phyloP scores from a whole-genome alignment of 2,888 invertebrate genomes.

The Hirudinaria manillensis region DNA sequence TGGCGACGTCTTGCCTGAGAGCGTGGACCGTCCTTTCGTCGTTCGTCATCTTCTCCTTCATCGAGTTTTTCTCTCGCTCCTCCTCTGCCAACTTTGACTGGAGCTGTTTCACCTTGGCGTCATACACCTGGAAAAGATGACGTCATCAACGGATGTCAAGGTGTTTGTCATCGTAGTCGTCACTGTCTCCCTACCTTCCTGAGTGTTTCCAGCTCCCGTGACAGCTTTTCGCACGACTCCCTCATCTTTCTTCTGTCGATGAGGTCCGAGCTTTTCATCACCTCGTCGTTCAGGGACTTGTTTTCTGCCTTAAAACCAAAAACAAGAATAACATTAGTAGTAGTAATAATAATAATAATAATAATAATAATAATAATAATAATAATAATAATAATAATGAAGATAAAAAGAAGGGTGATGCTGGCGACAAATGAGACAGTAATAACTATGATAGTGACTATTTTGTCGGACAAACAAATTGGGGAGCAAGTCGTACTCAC shows the following conservation, averaged over 20 bases:
- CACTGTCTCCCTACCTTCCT: constrained; percentile 5
- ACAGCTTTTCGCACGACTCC: not conserved
- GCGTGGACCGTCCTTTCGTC: not conserved
- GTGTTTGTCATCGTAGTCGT: not conserved
- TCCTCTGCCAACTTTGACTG: not conserved
- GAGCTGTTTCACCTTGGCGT: constrained; percentile 20
- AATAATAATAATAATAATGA: too few relatives aligned
- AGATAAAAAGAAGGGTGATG: too few relatives aligned
- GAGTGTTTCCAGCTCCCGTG: not conserved
- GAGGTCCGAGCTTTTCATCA: not conserved
- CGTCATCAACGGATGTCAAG: not conserved
- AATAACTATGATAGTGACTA: too few relatives aligned
- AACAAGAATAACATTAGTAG: too few relatives aligned
- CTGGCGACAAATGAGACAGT: too few relatives aligned
- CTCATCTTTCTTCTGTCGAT: not conserved
- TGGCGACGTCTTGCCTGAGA: constrained; percentile 2
- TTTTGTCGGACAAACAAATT: too few relatives aligned
- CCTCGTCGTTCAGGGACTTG: not conserved
- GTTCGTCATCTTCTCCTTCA: not conserved
- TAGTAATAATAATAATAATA: too few relatives aligned
- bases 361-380: too few relatives aligned
- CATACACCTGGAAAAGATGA: constrained; percentile 19
- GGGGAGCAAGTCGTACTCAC: not conserved
- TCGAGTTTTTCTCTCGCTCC: not conserved
- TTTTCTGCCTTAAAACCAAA: not conserved